A percentile compares a stretch with the other conserved stretches of the same genome.
Evolutionary conservation across 2,888 invertebrate species (phyloP).

Genomic region (Azorinus chamasolen): DNA sequence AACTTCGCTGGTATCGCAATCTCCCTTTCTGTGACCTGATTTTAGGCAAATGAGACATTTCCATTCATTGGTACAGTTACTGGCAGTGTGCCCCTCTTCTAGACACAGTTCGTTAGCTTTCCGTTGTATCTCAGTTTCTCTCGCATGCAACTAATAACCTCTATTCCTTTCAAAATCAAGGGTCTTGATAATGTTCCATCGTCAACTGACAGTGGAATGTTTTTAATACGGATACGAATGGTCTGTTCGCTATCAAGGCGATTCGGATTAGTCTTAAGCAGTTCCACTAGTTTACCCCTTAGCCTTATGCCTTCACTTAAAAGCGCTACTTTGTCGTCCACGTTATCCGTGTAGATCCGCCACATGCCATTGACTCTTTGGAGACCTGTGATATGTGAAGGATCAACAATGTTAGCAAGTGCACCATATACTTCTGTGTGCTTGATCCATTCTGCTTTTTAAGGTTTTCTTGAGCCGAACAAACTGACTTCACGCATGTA

Average conservation of each 20-base stretch:
- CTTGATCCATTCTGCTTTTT: neutral
- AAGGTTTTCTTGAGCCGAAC: neutral
- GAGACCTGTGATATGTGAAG: constrained; percentile 17
- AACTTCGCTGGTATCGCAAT: too few relatives aligned
- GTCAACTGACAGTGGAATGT: constrained; percentile 18
- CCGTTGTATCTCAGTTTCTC: constrained; percentile 22
- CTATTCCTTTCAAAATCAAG: constrained; percentile 9
- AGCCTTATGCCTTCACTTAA: neutral
- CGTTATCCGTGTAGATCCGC: constrained; percentile 25
- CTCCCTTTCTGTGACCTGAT: too few relatives aligned
- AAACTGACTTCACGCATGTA: constrained; percentile 2
- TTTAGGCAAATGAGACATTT: too few relatives aligned
- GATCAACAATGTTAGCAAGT: neutral
- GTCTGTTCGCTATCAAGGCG: constrained; percentile 14
- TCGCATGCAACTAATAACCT: neutral
- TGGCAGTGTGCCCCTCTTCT: too few relatives aligned
- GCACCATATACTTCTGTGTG: constrained; percentile 2
- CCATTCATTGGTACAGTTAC: too few relatives aligned
- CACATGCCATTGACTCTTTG: constrained; percentile 20
- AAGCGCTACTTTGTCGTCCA: constrained; percentile 4
- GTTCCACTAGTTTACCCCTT: neutral
- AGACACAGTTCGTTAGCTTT: constrained; percentile 12
- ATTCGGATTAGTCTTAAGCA: constrained; percentile 5
- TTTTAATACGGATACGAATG: constrained; percentile 6
- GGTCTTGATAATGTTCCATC: constrained; percentile 4